Evolutionary conservation across 2,888 invertebrate species (phyloP), one percentile per base, ranked within the genome.

Genomic region (Macrophya annulata): DNA sequence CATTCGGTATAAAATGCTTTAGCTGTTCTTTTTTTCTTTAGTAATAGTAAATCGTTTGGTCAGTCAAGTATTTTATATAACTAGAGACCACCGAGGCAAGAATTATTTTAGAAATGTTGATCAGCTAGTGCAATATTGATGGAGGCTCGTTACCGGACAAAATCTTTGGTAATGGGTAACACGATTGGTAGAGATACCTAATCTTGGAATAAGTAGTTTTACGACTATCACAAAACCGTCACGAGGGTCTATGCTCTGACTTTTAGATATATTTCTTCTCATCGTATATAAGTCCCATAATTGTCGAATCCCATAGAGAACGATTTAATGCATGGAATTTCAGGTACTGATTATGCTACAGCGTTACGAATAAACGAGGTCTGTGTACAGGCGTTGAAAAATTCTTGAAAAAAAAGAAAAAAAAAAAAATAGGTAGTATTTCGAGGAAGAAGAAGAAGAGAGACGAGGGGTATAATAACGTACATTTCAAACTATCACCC

Each of bases 111-210:
- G 45, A 21, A 68, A 68, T 48, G 59, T 40, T 40, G 65, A 79
- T 10, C 62, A 10, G 48, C 55, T 6, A 59, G 71, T 72, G 85
- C 85, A 10, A 85, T 85, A 74, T 85, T 74, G 85, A 85, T 84
- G 83, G 74, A 55, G 62, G 74, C 74, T 85, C 85, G 85, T 85
- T 85, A 85, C 82, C 85, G 82, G 74, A 84, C 83, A 74, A 85
- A 84, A 84, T 85, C 83, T 83, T 68, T 9, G 59, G 62, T 81
- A 81, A 68, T 51, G 68, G 68, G 37, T 68, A 68, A 83, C 68
- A 71, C 43, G 83, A 68, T 83, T 68, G 48, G n/a, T 25, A n/a
- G 25, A 31, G 62, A 81, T 77, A n/a, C n/a, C n/a, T n/a, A 77
- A 74, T 45, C 74, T 45, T 15, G 55, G 62, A 10, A 12, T n/a